Conservation (phyloP, 2,113 vertebrate species). For the Lampris megalopsis region DNA sequence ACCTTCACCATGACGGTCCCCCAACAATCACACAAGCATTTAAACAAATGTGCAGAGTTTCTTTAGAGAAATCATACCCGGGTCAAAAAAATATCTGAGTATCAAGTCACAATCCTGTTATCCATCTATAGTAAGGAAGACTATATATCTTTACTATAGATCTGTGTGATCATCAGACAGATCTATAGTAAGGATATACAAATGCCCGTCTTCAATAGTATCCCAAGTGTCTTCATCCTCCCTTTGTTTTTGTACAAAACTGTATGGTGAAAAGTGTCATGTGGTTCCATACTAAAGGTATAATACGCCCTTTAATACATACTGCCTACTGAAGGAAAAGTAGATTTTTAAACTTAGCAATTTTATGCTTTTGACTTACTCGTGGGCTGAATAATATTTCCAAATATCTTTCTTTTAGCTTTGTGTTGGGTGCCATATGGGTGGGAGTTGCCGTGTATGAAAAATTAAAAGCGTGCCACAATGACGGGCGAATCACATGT, state of each 20-base stretch:
- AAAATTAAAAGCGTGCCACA: background rate
- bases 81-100: background rate
- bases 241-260: slow-evolving; percentile 1
- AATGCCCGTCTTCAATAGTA: slow-evolving; percentile 4
- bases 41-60: slow-evolving; percentile 6
- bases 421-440: background rate
- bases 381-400: slow-evolving; percentile 51
- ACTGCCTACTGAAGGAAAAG: slow-evolving; percentile 36
- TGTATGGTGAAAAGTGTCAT: slow-evolving; percentile 23
- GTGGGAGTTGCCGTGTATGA: background rate
- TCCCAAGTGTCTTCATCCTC: slow-evolving; percentile 11
- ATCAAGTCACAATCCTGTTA: background rate
- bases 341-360: slow-evolving; percentile 35
- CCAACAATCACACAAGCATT: slow-evolving; percentile 8
- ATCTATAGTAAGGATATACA: slow-evolving; percentile 35
- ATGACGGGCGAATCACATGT: background rate
- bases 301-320: slow-evolving; percentile 38
- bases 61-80: background rate
- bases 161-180: too few species aligned
- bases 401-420: slow-evolving; percentile 23
- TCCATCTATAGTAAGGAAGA: background rate
- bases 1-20: slow-evolving; percentile 20
- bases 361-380: slow-evolving; percentile 47
- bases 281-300: slow-evolving; percentile 22
- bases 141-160: too few species aligned